Base-by-base conservation (phyloP, 2,888 invertebrate genomes). In the Conus canariensis region DNA sequence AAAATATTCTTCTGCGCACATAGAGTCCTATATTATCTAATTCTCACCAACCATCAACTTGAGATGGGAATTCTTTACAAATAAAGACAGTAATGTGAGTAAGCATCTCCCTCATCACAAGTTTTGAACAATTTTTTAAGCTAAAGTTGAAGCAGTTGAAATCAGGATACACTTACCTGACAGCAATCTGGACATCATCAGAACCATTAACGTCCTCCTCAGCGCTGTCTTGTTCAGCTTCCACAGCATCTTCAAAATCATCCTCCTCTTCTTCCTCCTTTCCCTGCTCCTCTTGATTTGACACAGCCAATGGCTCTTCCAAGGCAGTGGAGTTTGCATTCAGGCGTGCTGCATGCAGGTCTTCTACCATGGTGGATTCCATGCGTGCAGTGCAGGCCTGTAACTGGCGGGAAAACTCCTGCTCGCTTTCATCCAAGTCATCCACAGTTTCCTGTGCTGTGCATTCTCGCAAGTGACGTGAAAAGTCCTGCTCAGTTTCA, bases 341-440 rank as follows among this genome's bases (percentile, higher is more conserved):
- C 22, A 30, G 80, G 9, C 56, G 86, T 9, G 64, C 45, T 8
- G 86, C 16, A 19, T 25, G 12, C 19, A 22, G 14, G 30, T 90
- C 90, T 9, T 87, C 87, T 59, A 87, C 59, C 89, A 89, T 74
- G 59, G 89, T 89, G 59, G 85, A 85, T 12, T 89, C 89, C 58
- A 89, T 58, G 45, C 25, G 74, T n/a, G 85, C 67, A 16, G 83
- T 19, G 56, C 74, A 64, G 8, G n/a, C 74, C 59, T 89, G 56
- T 22, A 85, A 59, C 74, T 85, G 74, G 9, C 85, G 85, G 0
- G 89, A 85, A 16, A 89, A 89, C 70, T 85, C 89, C 25, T 30
- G 59, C n/a, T 89, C 82, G n/a, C 45, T 85, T 30, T 90, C 90
- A 7, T 85, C 77, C 7, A 85, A 22, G 9, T 85, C 86, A 12